Evolutionary conservation across 2,888 invertebrate genomes (phyloP), one percentile per base, ranked within the genome.

Genomic region (Temnothorax unifasciatus): DNA sequence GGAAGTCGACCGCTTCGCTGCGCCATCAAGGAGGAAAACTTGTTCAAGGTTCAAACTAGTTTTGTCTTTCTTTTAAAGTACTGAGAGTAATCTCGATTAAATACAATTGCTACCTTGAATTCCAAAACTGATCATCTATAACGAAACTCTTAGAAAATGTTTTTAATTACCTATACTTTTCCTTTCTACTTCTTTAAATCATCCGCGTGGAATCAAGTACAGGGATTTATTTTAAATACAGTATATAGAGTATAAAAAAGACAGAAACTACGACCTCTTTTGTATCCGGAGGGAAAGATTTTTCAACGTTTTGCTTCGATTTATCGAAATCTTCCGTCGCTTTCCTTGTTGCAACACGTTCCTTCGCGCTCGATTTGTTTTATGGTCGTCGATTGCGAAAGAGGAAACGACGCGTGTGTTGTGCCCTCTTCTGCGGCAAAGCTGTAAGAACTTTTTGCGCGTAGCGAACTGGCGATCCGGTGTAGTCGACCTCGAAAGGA

Each of bases 401-500:
- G 59, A 81, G 79, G 73, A 81, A 81, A 81, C n/a, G 59, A 25
- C 29, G 34, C 47, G 47, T 59, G 54, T 34, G 47, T 15, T 71
- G 52, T 63, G 77, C 25, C 29, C 29, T 82, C 83, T 76, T 83
- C 59, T 68, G 59, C 81, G 38, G 41, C 83, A 25, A 59, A 79
- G n/a, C 47, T 83, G 15, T 47, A 61, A 82, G 34, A 18, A 64
- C 50, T 68, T 79, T 81, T 71, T 61, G 29, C 25, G 84, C 63
- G 84, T 83, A 88, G 76, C 57, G 41, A 82, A 84, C 71, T 74
- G 76, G 85, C 75, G 87, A 86, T 86, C 84, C 86, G 84, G 84
- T 88, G 86, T 87, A 59, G 89, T 86, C 81, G 91, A 90, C 91
- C 92, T 91, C 90, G 90, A 91, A 92, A 92, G 89, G 90, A 92